Conservation (phyloP, 37 sponge, comb jelly and placozoan species). For the Oopsacas minuta region DNA sequence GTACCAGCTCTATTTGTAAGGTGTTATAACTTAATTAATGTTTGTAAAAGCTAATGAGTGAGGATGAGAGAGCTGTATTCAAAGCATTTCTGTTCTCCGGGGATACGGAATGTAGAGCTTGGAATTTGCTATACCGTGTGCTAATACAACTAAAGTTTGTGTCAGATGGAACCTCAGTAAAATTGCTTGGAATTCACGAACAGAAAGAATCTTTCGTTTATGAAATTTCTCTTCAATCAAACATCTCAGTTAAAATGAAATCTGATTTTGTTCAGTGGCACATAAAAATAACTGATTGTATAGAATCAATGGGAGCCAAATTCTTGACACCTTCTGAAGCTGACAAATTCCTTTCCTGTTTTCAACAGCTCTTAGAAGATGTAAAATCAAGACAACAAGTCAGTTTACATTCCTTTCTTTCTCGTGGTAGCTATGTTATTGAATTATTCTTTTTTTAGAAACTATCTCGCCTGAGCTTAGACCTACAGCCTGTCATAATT, state of each 20-base stretch:
- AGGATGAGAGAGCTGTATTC: background rate
- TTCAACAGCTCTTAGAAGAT: background rate
- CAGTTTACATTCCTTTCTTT: too few species aligned
- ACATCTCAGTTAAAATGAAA: background rate
- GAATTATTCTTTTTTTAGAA: background rate
- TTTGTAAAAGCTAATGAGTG: too few species aligned
- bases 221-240: background rate
- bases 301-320: background rate
- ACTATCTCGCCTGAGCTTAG: background rate
- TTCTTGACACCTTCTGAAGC: background rate
- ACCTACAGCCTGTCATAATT: background rate
- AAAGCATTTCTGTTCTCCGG: conserved; percentile 3
- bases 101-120: background rate
- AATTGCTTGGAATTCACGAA: background rate
- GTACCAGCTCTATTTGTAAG: too few species aligned
- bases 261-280: conserved; percentile 13
- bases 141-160: background rate
- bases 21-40: too few species aligned
- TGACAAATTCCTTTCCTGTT: background rate
- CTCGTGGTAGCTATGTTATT: background rate
- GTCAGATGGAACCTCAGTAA: background rate
- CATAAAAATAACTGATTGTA: background rate
- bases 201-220: background rate
- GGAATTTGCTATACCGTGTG: background rate
- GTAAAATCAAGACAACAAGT: background rate